These are phyloP conservation scores for Lordiphosa mommai DNA, from an alignment of 1,140 invertebrate genomes.

Conservation along the genomic window DNA sequence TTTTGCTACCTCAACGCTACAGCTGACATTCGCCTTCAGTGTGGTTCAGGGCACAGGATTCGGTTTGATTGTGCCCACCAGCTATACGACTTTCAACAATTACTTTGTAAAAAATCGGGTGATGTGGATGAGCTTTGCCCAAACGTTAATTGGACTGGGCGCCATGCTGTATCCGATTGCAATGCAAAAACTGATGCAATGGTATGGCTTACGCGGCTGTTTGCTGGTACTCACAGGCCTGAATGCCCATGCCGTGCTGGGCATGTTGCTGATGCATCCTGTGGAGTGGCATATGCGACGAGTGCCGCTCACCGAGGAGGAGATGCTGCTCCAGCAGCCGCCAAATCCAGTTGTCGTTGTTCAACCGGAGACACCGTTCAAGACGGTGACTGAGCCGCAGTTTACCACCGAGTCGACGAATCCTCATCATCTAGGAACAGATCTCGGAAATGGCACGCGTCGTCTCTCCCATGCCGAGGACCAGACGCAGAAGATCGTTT, in stretches of 20 bases:
- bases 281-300: slow-evolving; percentile 85
- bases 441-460: slow-evolving; percentile 2
- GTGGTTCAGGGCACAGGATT: slow-evolving; percentile 82
- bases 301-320: slow-evolving; percentile 41
- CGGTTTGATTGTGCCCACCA: slow-evolving; percentile 82
- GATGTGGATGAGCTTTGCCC: slow-evolving; percentile 82
- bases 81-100: slow-evolving; percentile 82
- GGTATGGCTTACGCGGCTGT: slow-evolving; percentile 84
- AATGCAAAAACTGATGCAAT: slow-evolving; percentile 80
- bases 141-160: slow-evolving; percentile 82
- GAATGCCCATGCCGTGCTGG: slow-evolving; percentile 83
- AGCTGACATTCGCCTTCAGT: slow-evolving; percentile 82
- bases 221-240: slow-evolving; percentile 83
- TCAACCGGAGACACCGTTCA: slow-evolving; percentile 45
- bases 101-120: slow-evolving; percentile 83
- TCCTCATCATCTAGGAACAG: too few species aligned
- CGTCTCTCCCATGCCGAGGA: slow-evolving; percentile 50
- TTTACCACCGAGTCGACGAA: too few species aligned
- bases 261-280: slow-evolving; percentile 83
- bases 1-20: slow-evolving; percentile 81
- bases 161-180: slow-evolving; percentile 82
- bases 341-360: slow-evolving; percentile 20
- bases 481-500: slow-evolving; percentile 31
- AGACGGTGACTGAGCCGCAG: too few species aligned
- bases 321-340: slow-evolving; percentile 3